Conservation (phyloP, 2,113 vertebrate genomes). For the Micronycteris hirsuta region DNA sequence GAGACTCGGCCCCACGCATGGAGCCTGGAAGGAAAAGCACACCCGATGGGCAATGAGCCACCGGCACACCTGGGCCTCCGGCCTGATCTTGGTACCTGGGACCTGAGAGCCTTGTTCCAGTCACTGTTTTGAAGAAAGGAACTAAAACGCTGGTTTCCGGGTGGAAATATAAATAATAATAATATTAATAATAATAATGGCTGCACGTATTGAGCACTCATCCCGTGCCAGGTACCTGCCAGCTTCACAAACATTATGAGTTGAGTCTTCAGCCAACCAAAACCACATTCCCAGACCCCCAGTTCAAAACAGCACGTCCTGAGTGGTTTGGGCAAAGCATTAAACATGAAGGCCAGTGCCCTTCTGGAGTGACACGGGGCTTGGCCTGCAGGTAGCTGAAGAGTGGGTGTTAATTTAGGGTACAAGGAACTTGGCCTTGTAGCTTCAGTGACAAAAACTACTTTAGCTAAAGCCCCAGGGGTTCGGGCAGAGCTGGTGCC, state of each 20-base stretch:
- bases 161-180: conserved; percentile 38
- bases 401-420: background rate
- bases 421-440: background rate
- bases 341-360: conserved; percentile 24
- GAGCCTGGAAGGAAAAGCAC: background rate
- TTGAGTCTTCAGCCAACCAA: background rate
- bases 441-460: background rate
- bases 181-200: conserved; percentile 56
- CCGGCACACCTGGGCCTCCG: background rate
- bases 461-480: background rate
- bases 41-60: background rate
- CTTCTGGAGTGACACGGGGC: background rate
- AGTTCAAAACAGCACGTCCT: background rate
- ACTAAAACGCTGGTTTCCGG: background rate
- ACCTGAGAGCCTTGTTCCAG: background rate
- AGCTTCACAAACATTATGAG: background rate
- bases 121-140: background rate
- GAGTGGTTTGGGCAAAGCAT: conserved; percentile 60
- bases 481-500: background rate
- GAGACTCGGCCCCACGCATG: background rate
- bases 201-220: background rate
- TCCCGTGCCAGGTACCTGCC: background rate
- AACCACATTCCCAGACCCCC: background rate
- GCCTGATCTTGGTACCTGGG: background rate
- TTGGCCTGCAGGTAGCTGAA: background rate